These are phyloP conservation scores for Microplitis deprimator DNA, from an alignment of 2,888 invertebrate genomes.

Conservation along the genomic window DNA sequence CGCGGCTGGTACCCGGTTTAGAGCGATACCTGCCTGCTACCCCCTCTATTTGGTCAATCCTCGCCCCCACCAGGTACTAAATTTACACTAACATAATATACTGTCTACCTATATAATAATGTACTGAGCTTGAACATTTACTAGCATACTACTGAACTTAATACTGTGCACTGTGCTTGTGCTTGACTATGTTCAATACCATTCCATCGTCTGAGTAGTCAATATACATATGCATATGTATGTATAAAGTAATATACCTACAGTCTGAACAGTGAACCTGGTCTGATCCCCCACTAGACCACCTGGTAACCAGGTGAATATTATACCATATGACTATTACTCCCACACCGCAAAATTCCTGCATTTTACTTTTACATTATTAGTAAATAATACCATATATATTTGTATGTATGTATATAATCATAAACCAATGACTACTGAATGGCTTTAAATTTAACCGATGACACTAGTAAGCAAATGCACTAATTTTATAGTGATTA, in stretches of 20 bases:
- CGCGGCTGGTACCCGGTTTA: slow-evolving; percentile 10
- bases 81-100: neutral
- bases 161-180: no score
- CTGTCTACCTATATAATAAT: no score
- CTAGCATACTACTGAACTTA: neutral
- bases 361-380: neutral
- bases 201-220: no score
- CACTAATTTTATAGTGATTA: no score
- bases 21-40: slow-evolving; percentile 14
- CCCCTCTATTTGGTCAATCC: slow-evolving; percentile 9
- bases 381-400: neutral
- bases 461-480: no score
- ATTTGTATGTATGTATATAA: neutral
- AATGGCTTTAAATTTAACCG: no score
- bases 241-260: neutral
- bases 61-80: slow-evolving; percentile 6
- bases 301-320: slow-evolving; percentile 1
- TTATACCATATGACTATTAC: neutral
- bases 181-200: no score
- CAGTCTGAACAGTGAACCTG: neutral
- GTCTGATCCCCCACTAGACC: neutral
- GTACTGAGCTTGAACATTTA: neutral
- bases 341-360: neutral
- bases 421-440: neutral
- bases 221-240: neutral